Evolutionary conservation across 2,113 vertebrate genomes (phyloP).

Genomic region (Myocastor coypus): DNA sequence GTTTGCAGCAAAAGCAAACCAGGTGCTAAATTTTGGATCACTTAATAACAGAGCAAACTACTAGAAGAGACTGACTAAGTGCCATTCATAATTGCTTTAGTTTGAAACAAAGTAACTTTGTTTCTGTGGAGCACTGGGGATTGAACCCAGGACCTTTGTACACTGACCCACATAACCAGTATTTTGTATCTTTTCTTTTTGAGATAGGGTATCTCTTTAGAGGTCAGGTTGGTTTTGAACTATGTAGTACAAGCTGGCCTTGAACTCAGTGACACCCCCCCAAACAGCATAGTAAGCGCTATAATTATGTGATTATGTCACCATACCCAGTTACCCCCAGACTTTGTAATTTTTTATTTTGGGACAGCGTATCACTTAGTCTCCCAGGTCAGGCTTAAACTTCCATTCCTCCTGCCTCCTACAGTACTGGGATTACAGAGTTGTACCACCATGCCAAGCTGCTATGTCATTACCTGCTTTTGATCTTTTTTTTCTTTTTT

Average conservation of each 20-base stretch:
- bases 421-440: background rate
- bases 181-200: background rate
- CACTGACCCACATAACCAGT: background rate
- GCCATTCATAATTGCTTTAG: conserved; percentile 35
- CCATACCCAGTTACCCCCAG: background rate
- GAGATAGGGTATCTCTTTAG: background rate
- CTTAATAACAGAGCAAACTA: conserved; percentile 11
- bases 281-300: background rate
- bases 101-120: background rate
- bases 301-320: background rate
- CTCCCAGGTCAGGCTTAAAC: background rate
- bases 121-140: background rate
- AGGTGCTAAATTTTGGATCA: background rate
- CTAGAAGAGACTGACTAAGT: conserved; percentile 28
- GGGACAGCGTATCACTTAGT: background rate
- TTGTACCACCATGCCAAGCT: background rate
- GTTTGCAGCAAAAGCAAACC: background rate
- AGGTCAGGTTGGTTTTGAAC: no score
- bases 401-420: background rate
- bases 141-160: background rate
- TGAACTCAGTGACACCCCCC: background rate
- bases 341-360: background rate
- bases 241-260: background rate
- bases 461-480: background rate
- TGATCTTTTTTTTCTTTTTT: background rate